phyloP scores from a whole-genome alignment of 2,797 vertebrate genomes.

The Valencia hispanica region DNA sequence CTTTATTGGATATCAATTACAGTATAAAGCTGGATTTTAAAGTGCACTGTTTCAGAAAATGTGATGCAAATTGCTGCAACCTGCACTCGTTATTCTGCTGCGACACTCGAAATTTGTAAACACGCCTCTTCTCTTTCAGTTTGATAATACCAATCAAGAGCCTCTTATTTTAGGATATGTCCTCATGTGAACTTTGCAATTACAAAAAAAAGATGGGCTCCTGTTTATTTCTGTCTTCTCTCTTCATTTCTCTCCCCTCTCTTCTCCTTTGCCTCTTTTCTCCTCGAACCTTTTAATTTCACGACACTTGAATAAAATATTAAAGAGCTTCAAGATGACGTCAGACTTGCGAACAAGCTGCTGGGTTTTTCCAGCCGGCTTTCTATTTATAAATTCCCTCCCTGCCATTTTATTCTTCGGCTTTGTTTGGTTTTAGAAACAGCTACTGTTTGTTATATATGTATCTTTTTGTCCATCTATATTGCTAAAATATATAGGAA shows the following conservation, averaged over 20 bases:
- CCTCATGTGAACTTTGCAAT: constrained; percentile 69
- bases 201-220: constrained; percentile 50
- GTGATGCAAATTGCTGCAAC: constrained; percentile 13
- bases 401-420: background rate
- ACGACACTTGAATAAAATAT: constrained; percentile 79
- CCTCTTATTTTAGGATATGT: constrained; percentile 49
- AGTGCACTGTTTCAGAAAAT: constrained; percentile 15
- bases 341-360: constrained; percentile 75
- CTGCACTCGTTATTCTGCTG: constrained; percentile 16
- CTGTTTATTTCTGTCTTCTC: constrained; percentile 35
- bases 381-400: constrained; percentile 38
- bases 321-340: constrained; percentile 70
- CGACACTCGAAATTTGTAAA: constrained; percentile 31
- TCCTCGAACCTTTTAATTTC: constrained; percentile 76
- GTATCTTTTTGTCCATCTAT: background rate
- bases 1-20: constrained; percentile 21
- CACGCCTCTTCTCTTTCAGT: constrained; percentile 3
- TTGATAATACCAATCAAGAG: constrained; percentile 40
- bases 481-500: constrained; percentile 11
- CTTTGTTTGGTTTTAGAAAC: constrained; percentile 1
- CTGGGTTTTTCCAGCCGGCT: constrained; percentile 51
- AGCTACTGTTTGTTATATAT: constrained; percentile 14
- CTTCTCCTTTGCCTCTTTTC: constrained; percentile 33
- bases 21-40: constrained; percentile 18
- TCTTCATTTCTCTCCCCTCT: constrained; percentile 1